phyloP scores from a whole-genome alignment of 1,140 invertebrate genomes.

The Philotrypesis tridentata region DNA sequence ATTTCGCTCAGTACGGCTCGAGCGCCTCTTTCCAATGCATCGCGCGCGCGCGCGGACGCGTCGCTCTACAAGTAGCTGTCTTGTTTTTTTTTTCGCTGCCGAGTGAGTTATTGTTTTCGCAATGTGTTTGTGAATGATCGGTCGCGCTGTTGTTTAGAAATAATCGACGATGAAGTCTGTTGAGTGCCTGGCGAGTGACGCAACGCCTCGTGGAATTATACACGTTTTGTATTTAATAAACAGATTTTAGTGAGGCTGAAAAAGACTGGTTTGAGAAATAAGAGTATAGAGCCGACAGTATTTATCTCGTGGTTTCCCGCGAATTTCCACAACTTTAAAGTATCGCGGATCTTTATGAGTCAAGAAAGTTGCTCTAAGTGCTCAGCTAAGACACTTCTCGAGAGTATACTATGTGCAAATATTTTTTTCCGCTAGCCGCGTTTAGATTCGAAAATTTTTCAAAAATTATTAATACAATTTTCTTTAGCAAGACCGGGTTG shows the following conservation, averaged over 20 bases:
- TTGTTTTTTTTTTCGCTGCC: conserved; percentile 16
- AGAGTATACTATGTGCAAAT: neutral
- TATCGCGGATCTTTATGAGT: neutral
- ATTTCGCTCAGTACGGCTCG: neutral
- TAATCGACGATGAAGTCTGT: neutral
- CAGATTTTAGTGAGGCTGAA: neutral
- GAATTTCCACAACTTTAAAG: neutral
- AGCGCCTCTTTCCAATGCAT: neutral
- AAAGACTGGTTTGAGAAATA: neutral
- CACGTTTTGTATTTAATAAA: neutral
- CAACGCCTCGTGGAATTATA: neutral
- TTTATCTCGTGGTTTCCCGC: too few relatives aligned
- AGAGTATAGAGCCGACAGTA: too few relatives aligned
- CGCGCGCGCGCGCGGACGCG: neutral
- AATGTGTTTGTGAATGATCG: neutral
- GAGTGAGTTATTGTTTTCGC: neutral
- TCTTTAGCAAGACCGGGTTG: too few relatives aligned
- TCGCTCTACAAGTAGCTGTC: neutral
- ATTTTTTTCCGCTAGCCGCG: too few relatives aligned
- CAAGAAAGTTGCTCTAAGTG: neutral
- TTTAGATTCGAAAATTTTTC: neutral
- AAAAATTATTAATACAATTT: neutral
- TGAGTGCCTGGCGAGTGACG: neutral
- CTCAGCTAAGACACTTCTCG: neutral
- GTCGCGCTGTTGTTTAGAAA: neutral